Conservation (phyloP, 2,888 invertebrate species). For the Cantharis flavilabris region DNA sequence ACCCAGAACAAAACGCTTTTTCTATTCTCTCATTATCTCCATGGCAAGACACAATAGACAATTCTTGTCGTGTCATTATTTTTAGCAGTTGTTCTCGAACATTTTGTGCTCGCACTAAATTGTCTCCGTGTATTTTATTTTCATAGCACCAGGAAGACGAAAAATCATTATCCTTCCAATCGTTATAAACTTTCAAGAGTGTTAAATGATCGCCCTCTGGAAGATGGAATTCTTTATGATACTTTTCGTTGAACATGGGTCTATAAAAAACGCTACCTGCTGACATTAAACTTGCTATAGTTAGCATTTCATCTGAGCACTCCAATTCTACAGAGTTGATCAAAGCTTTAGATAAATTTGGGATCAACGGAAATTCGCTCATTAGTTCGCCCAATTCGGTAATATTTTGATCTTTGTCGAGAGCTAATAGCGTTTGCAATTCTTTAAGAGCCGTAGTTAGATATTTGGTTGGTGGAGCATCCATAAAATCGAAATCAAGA, state of each 20-base stretch:
- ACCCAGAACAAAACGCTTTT: conserved; percentile 97
- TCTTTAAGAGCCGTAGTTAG: conserved; percentile 97
- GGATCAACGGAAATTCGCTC: conserved; percentile 99
- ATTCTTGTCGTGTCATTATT: conserved; percentile 95
- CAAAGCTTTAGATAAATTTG: conserved; percentile 96
- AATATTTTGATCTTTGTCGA: conserved; percentile 91
- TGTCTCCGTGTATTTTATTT: conserved; percentile 99
- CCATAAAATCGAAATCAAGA: conserved; percentile 99
- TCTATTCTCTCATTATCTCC: conserved; percentile 95
- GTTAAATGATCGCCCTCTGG: conserved; percentile 93
- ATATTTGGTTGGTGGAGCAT: conserved; percentile 97
- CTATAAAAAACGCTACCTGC: conserved; percentile 98
- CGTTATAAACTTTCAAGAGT: conserved; percentile 86
- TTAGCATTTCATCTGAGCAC: conserved; percentile 97
- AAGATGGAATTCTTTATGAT: conserved; percentile 84
- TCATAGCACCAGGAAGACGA: conserved; percentile 99
- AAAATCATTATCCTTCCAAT: conserved; percentile 99
- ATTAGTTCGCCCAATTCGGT: conserved; percentile 85
- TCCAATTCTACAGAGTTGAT: conserved; percentile 98
- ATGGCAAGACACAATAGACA: conserved; percentile 95
- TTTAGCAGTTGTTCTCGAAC: conserved; percentile 92
- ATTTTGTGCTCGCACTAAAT: conserved; percentile 68
- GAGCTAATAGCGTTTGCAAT: conserved; percentile 92
- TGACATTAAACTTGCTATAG: conserved; percentile 98
- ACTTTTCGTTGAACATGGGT: conserved; percentile 81